Percentiles rank a stretch among this genome's conserved stretches.
phyloP scores from a whole-genome alignment of 2,797 vertebrate species.

The Amazonetta brasiliensis region DNA sequence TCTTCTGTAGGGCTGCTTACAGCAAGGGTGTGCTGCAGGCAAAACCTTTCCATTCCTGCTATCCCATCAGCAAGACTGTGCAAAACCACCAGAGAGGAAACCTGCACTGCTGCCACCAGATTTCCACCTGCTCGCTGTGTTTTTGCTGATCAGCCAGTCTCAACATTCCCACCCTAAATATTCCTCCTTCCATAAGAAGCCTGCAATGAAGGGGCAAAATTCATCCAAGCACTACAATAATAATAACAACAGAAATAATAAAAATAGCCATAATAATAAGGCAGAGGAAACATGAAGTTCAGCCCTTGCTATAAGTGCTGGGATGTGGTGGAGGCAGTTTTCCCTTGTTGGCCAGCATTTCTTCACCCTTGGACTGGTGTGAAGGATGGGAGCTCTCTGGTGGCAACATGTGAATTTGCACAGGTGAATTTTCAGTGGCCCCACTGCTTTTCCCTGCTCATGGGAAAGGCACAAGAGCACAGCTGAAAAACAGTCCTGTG shows the following conservation, averaged over 20 bases:
- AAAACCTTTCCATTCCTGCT: neutral
- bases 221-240: neutral
- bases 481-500: neutral
- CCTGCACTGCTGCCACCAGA: neutral
- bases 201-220: neutral
- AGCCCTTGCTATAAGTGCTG: neutral
- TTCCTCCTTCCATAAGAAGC: neutral
- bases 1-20: neutral
- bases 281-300: neutral
- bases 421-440: neutral
- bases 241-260: neutral
- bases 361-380: neutral
- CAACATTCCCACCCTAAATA: neutral
- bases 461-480: neutral
- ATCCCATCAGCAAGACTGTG: neutral
- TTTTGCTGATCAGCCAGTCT: neutral
- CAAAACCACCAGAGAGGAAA: neutral
- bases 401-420: neutral
- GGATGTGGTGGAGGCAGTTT: fast-evolving
- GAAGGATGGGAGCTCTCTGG: slow-evolving; percentile 43
- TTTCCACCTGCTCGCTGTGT: neutral
- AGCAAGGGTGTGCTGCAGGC: neutral
- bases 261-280: neutral
- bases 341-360: neutral
- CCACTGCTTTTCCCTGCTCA: neutral